These are phyloP conservation scores for Loripinus fragilis DNA, from an alignment of 2,888 invertebrate genomes.

Conservation along the genomic window DNA sequence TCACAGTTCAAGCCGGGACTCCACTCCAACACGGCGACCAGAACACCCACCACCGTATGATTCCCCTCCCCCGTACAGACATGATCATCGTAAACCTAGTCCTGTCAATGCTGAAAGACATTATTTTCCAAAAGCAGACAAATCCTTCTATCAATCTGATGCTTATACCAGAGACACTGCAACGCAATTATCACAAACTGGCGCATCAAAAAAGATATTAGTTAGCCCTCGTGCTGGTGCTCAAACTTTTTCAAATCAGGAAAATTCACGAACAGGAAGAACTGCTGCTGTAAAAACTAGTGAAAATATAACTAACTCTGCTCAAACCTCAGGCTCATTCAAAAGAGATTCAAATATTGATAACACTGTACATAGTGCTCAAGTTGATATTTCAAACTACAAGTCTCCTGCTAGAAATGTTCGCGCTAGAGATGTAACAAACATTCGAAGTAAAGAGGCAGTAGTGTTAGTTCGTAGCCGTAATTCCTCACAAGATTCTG, in stretches of 20 bases:
- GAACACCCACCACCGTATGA: slow-evolving; percentile 55
- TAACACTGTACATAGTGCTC: slow-evolving; percentile 46
- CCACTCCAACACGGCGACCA: slow-evolving; percentile 41
- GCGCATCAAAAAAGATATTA: not conserved
- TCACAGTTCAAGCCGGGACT: slow-evolving; percentile 22
- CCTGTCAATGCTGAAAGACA: slow-evolving; percentile 59
- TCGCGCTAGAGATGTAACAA: slow-evolving; percentile 9
- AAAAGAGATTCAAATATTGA: slow-evolving; percentile 21
- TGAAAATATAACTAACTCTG: not conserved
- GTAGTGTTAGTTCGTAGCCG: slow-evolving; percentile 21
- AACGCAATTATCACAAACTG: not conserved
- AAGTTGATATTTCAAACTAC: slow-evolving; percentile 34
- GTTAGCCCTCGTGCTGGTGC: not conserved
- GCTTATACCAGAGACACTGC: slow-evolving; percentile 32
- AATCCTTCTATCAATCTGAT: slow-evolving; percentile 37
- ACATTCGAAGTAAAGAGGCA: not conserved
- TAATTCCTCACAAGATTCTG: slow-evolving; percentile 27
- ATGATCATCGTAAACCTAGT: slow-evolving; percentile 58
- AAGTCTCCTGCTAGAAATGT: slow-evolving; percentile 20
- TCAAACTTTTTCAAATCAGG: not conserved
- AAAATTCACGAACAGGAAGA: not conserved
- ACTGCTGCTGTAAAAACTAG: not conserved
- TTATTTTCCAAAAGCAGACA: slow-evolving; percentile 55
- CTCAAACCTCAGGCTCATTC: not conserved
- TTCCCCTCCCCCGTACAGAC: slow-evolving; percentile 59